phyloP scores from a whole-genome alignment of 2,113 vertebrate genomes.

The Poecile atricapillus region DNA sequence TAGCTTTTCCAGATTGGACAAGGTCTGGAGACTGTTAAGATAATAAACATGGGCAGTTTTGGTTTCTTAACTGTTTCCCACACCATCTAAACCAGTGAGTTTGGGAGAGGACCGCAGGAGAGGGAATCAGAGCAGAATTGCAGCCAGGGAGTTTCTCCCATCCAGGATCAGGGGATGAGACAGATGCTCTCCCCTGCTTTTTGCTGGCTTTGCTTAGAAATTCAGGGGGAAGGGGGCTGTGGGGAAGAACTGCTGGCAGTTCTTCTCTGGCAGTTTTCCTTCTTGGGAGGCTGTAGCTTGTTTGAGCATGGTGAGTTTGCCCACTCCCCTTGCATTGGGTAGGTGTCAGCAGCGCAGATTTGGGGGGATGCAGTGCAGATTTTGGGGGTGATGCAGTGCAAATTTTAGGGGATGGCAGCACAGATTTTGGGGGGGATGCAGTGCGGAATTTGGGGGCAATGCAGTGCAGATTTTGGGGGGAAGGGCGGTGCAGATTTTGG shows the following conservation, averaged over 20 bases:
- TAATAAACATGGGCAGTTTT: neutral
- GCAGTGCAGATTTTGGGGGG: neutral
- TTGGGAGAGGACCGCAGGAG: neutral
- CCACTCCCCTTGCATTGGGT: fast-evolving
- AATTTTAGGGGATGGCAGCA: neutral
- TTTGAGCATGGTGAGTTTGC: neutral
- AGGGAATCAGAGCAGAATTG: fast-evolving
- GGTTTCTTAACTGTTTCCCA: neutral
- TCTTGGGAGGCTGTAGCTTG: neutral
- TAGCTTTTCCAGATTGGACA: neutral
- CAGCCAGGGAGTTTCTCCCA: neutral
- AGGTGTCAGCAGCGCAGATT: fast-evolving
- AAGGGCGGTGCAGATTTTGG: fast-evolving
- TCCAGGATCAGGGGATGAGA: neutral
- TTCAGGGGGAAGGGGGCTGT: neutral
- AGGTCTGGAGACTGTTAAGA: neutral
- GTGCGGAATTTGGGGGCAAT: neutral
- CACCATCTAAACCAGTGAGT: neutral
- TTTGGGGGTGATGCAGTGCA: neutral
- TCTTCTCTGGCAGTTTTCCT: neutral
- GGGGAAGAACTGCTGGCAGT: neutral
- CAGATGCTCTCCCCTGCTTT: neutral
- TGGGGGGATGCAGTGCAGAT: fast-evolving
- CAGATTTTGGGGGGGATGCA: neutral
- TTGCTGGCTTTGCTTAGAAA: neutral